Conservation (phyloP, 2,113 vertebrate genomes). For the Clarias batrachus region DNA sequence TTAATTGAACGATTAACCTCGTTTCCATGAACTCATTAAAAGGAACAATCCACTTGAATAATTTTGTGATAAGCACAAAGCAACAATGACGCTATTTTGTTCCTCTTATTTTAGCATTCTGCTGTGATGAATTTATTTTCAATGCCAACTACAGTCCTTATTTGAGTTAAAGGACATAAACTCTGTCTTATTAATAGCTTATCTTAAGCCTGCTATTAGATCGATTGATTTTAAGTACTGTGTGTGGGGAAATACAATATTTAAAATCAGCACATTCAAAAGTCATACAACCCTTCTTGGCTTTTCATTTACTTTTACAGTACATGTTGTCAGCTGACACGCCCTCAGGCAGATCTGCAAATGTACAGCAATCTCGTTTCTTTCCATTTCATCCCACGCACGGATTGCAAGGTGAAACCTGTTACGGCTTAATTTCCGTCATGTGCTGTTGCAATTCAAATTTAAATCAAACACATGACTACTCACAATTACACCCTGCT, state of each 20-base stretch:
- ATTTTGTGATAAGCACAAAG: not conserved
- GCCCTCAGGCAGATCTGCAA: not conserved
- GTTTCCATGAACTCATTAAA: not conserved
- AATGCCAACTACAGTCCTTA: not conserved
- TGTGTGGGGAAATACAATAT: no score
- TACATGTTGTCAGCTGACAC: not conserved
- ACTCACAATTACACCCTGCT: not conserved
- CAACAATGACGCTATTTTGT: not conserved
- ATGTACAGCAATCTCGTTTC: conserved; percentile 5
- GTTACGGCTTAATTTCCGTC: conserved; percentile 1
- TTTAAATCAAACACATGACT: conserved; percentile 2
- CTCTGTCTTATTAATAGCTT: not conserved
- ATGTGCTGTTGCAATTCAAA: not conserved
- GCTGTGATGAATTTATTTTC: not conserved
- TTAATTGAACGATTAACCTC: not conserved
- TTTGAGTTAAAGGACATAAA: conserved; percentile 8
- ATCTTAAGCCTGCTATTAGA: not conserved
- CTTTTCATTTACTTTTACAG: not conserved
- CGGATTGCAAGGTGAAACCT: conserved; percentile 36
- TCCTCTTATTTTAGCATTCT: not conserved
- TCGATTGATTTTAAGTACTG: not conserved
- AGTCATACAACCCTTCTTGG: not conserved
- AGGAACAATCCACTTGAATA: not conserved
- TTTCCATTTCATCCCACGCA: not conserved
- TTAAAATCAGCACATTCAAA: not conserved